A percentile compares a stretch with the other conserved stretches of the same genome.
phyloP scores from a whole-genome alignment of 1,140 invertebrate species.

The Drosophila pallidifrons region DNA sequence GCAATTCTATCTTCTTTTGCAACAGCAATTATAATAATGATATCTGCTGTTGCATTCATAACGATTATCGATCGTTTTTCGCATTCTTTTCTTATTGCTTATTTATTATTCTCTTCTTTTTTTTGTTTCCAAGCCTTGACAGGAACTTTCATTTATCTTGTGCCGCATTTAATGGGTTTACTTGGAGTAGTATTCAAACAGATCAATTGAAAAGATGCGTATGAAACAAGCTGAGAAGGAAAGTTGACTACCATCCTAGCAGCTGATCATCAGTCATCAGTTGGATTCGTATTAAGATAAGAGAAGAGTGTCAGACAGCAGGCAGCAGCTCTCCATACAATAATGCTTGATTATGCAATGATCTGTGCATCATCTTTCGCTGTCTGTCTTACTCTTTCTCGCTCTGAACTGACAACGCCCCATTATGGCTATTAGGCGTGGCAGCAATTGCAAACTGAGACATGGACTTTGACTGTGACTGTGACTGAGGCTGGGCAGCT shows the following conservation, averaged over 20 bases:
- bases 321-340: slow-evolving; percentile 1
- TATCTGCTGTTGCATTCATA: neutral
- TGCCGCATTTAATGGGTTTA: slow-evolving; percentile 27
- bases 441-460: slow-evolving; percentile 1
- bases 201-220: slow-evolving; percentile 30
- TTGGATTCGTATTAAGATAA: slow-evolving; percentile 48
- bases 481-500: slow-evolving; percentile 15
- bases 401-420: slow-evolving; percentile 12
- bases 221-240: slow-evolving; percentile 21
- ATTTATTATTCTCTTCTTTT: neutral
- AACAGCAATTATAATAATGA: too few relatives aligned
- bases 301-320: slow-evolving; percentile 19
- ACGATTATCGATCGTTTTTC: slow-evolving; percentile 3
- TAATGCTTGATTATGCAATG: slow-evolving; percentile 49
- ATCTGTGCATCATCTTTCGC: slow-evolving; percentile 15
- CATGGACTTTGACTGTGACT: too few relatives aligned
- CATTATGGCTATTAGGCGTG: slow-evolving; percentile 21
- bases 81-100: slow-evolving; percentile 3
- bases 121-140: neutral
- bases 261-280: slow-evolving; percentile 44
- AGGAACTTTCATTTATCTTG: slow-evolving; percentile 44
- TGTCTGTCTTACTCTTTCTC: neutral
- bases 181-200: neutral
- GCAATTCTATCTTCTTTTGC: too few relatives aligned
- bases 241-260: slow-evolving; percentile 44